Base-by-base conservation (phyloP, 2,888 invertebrate genomes). In the Drosophila siamana region DNA sequence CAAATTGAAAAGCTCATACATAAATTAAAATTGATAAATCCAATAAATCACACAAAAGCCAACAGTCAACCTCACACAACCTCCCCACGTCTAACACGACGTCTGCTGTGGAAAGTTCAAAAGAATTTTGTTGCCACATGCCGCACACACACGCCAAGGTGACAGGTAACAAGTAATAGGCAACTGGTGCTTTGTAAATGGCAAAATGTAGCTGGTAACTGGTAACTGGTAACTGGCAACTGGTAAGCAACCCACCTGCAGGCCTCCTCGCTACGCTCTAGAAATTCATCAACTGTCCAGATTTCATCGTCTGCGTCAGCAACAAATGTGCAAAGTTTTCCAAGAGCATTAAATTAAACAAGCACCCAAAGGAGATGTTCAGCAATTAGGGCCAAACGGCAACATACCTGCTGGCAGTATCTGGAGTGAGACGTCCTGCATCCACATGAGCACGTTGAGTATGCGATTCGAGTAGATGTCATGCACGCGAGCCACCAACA, bases 401-500 rank as follows among this genome's bases (percentile, higher is more conserved):
- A 26, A 51, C 71, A 40, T 28, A 72, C 93, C 93, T 91, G 95
- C 95, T 9, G 98, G 98, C 59, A 98, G 92, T 44, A 95, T 94
- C 79, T 97, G 95, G 52, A 98, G 93, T 0, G 95, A 94, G n/a
- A 97, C 95, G 54, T 95, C 95, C 89, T 97, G 96, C 97, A 98
- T 98, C 73, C 96, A 96, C 65, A 95, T 94, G 28, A 98, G 93
- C 28, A 98, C 97, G 89, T 97, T 96, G 63, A 98, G 94, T 76
- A 98, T 98, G 88, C 98, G 95, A 91, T 98, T 98, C 3, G 95
- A 95, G 89, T 98, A 97, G 65, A 98, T 96, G 90, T 98, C 98
- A 85, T 97, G 97, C 4, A 98, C 96, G 78, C 97, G 94, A 11
- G 95, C 95, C 7, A 95, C 94, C 78, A 95, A 91, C 13, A 94